Evolutionary conservation across 2,888 invertebrate genomes (phyloP), one percentile per base, ranked within the genome.

Genomic region (Ypsolopha scabrella): DNA sequence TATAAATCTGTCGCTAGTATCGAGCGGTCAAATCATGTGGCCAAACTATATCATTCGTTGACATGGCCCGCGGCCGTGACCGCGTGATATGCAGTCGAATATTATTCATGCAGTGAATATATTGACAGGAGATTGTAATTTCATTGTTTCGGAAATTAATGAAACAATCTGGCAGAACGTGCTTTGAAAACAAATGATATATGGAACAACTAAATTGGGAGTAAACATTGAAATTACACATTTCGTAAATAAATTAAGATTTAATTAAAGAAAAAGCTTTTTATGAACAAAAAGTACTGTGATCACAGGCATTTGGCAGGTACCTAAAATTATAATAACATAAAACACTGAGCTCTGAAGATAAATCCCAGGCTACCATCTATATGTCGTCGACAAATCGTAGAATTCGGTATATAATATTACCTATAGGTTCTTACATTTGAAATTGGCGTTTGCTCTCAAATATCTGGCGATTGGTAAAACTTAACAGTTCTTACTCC

Each of bases 1-100:
- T 82, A 80, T 86, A 85, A 85, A 85, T 82, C 82, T 80, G 80
- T 75, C 75, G 67, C 62, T 71, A 75, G 75, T 80, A 50, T 41
- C 41, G 50, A 50, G 69, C 75, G 77, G 75, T 77, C 80, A 78
- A 79, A 80, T 80, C 81, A 79, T 72, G 72, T 69, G 63, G 60
- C 70, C 72, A 68, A 78, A 75, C 74, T 75, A 73, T 69, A 74
- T 72, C 72, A 70, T 69, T 64, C 69, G 70, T 63, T 69, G 73
- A 74, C 75, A 71, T 69, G 58, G 60, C 59, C 61, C 60, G 60
- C 41, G 47, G 10, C 13, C 38, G 14, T 14, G 39, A 36, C 34
- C 10, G 34, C 39, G 9, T n/a, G 10, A 39, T n/a, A n/a, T 39
- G 39, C 24, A 24, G 4, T 24, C 24, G 24, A 24, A 24, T 24